These are phyloP conservation scores for Laspeyria flexula DNA, from an alignment of 2,888 invertebrate species.

Conservation along the genomic window DNA sequence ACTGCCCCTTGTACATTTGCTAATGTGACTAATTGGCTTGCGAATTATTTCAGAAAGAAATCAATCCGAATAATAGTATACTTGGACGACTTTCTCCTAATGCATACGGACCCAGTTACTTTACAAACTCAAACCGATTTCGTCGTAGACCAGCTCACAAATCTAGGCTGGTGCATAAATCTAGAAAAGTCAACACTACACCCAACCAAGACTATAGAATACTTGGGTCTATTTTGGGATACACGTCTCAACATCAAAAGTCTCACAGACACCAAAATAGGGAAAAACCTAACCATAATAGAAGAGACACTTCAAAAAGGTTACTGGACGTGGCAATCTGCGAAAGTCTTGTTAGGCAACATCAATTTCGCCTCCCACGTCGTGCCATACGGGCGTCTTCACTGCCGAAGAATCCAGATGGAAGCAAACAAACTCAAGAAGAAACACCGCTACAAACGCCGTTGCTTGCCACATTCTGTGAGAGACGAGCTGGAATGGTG, in stretches of 20 bases:
- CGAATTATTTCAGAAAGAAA: constrained; percentile 7
- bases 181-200: neutral
- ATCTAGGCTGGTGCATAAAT: neutral
- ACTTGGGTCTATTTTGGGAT: neutral
- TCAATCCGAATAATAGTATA: constrained; percentile 6
- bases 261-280: constrained; percentile 1
- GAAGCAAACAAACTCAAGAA: too few relatives aligned
- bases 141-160: neutral
- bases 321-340: neutral
- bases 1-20: constrained; percentile 8
- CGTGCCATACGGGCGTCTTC: constrained; percentile 2
- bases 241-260: neutral
- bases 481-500: too few relatives aligned
- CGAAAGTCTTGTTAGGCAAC: constrained; percentile 1
- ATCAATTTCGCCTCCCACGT: constrained; percentile 3
- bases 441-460: too few relatives aligned
- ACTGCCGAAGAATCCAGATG: neutral
- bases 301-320: neutral
- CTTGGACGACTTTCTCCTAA: constrained; percentile 13
- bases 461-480: too few relatives aligned
- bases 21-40: constrained; percentile 12
- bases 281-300: neutral
- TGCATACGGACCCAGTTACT: constrained; percentile 3
- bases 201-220: neutral
- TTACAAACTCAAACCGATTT: neutral